phyloP scores from a whole-genome alignment of 2,797 vertebrate species.

The Malacoraja senta region DNA sequence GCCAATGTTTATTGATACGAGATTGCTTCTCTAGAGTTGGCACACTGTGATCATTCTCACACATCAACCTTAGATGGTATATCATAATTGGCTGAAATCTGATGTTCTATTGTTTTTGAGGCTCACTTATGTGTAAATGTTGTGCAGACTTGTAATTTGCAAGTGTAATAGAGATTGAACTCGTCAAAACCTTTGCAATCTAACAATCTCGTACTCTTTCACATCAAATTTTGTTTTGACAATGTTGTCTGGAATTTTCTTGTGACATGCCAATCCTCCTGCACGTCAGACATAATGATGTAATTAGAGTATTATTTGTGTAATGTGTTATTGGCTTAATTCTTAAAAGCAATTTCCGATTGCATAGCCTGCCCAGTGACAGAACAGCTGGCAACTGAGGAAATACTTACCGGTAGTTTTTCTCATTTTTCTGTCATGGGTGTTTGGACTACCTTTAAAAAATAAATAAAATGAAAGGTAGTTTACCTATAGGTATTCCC shows the following conservation, averaged over 20 bases:
- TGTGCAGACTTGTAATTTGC: background rate
- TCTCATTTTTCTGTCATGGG: background rate
- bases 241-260: background rate
- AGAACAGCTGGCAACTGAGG: background rate
- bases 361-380: background rate
- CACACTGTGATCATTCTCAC: background rate
- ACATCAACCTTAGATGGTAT: background rate
- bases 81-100: background rate
- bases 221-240: conserved; percentile 26
- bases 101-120: background rate
- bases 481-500: background rate
- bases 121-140: background rate
- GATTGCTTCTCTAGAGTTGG: background rate
- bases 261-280: background rate
- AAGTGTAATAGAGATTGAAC: background rate
- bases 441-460: background rate
- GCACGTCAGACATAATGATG: background rate
- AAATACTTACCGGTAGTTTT: background rate
- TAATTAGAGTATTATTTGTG: background rate
- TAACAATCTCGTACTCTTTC: background rate
- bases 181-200: background rate
- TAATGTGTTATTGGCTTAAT: background rate
- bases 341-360: background rate
- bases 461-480: background rate
- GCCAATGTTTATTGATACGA: background rate